Percentiles rank a stretch among this genome's conserved stretches.
phyloP scores from a whole-genome alignment of 2,797 vertebrate species.

The Sitta carolinensis region DNA sequence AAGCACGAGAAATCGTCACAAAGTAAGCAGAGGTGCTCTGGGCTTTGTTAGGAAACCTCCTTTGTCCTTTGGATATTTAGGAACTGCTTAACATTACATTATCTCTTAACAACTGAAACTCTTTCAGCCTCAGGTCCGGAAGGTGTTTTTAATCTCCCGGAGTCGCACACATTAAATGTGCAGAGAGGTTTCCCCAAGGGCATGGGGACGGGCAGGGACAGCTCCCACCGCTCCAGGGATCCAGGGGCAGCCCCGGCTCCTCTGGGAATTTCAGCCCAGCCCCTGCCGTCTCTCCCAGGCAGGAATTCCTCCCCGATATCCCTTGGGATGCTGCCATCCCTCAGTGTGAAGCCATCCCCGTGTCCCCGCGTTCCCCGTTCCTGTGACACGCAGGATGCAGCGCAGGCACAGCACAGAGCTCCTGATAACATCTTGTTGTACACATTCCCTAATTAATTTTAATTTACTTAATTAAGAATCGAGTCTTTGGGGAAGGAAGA shows the following conservation, averaged over 20 bases:
- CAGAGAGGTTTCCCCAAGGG: neutral
- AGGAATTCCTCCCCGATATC: neutral
- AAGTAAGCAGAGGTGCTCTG: neutral
- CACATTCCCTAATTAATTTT: constrained; percentile 37
- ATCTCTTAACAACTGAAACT: neutral
- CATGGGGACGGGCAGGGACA: neutral
- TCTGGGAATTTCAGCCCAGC: neutral
- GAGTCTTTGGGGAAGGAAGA: constrained; percentile 44
- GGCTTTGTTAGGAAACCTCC: neutral
- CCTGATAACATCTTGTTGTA: constrained; percentile 3
- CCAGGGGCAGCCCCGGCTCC: neutral
- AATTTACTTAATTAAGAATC: constrained; percentile 62
- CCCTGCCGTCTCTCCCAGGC: neutral
- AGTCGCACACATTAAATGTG: accelerated
- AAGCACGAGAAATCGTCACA: neutral
- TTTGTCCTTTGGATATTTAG: neutral
- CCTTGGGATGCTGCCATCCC: accelerated
- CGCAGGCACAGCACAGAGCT: neutral
- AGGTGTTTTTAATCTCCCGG: neutral
- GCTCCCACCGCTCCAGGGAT: neutral
- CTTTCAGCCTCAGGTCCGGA: neutral
- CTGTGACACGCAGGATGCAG: neutral
- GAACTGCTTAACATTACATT: neutral
- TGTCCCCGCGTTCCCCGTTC: neutral
- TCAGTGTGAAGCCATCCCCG: neutral